phyloP scores from a whole-genome alignment of 2,797 vertebrate genomes.

The Gallinago nigripennis region DNA sequence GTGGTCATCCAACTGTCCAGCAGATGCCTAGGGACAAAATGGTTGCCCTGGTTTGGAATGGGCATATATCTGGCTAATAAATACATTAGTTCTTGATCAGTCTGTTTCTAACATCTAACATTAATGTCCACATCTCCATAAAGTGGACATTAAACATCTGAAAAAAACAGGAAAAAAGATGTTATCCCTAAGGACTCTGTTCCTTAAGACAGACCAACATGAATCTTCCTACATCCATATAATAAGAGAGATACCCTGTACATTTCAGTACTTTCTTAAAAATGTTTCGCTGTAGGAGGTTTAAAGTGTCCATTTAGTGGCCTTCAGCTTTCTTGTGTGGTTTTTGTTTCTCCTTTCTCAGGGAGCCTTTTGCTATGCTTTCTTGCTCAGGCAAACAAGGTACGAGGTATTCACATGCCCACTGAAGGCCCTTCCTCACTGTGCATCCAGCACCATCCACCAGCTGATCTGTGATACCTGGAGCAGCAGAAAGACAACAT shows the following conservation, averaged over 20 bases:
- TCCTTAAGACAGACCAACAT: neutral
- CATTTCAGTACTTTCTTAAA: neutral
- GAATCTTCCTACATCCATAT: neutral
- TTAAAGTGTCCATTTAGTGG: neutral
- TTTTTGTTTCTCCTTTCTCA: neutral
- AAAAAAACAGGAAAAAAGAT: neutral
- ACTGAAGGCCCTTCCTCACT: neutral
- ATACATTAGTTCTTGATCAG: neutral
- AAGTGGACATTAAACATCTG: neutral
- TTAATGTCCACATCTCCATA: too few relatives aligned
- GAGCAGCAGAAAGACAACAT: neutral
- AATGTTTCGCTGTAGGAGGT: neutral
- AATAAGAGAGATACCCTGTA: neutral
- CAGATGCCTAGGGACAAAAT: neutral
- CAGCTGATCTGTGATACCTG: neutral
- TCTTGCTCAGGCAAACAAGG: neutral
- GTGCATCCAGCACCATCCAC: neutral
- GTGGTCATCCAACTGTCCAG: neutral
- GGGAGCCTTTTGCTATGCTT: neutral
- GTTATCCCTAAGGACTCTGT: neutral
- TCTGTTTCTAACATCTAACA: neutral
- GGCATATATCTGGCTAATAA: neutral
- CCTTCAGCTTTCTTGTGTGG: neutral
- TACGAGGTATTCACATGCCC: neutral
- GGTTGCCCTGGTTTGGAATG: neutral